Evolutionary conservation across 23 tunicate genomes (phyloP).

Genomic region (Trididemnum clinides): DNA sequence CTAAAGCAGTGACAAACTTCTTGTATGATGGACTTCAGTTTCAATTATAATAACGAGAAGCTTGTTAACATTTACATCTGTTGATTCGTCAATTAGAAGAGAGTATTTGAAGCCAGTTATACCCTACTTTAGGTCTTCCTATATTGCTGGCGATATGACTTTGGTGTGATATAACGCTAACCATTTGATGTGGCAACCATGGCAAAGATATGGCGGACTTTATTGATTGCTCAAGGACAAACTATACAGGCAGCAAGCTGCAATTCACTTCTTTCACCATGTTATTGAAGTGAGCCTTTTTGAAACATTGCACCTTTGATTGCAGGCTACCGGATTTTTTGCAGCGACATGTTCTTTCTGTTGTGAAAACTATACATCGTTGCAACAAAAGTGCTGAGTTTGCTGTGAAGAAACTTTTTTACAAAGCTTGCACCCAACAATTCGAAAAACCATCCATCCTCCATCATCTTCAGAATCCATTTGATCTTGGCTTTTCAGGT

Average conservation of each 20-base stretch:
- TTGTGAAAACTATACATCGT: neutral
- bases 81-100: constrained; percentile 14
- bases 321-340: neutral
- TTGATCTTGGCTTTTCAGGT: neutral
- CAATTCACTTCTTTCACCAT: neutral
- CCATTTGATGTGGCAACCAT: neutral
- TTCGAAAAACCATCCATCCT: neutral
- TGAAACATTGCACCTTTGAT: neutral
- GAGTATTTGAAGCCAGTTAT: constrained; percentile 1
- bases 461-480: neutral
- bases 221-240: constrained; percentile 2
- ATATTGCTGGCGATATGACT: neutral
- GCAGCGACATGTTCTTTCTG: constrained; percentile 10
- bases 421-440: neutral
- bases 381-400: neutral
- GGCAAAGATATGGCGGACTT: neutral
- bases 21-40: neutral
- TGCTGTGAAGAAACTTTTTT: neutral
- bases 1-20: constrained; percentile 3
- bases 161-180: neutral
- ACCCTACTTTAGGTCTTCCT: neutral
- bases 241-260: constrained; percentile 6
- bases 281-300: neutral
- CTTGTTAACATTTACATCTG: constrained; percentile 9
- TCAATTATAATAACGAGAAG: neutral